phyloP scores from a whole-genome alignment of 1,140 invertebrate genomes.

The Drosophila mauritiana region DNA sequence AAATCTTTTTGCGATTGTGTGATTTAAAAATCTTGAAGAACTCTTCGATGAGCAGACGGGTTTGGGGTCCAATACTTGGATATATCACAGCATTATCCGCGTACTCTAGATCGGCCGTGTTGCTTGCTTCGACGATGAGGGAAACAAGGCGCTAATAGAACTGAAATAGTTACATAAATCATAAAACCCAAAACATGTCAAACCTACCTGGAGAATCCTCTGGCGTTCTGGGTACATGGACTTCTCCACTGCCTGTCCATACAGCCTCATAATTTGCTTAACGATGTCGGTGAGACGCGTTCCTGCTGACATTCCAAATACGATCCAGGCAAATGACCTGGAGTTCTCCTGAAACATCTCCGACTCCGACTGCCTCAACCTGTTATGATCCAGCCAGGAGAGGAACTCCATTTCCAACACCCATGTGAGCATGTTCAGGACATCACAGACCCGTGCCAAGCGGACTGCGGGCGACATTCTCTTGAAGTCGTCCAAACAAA shows the following conservation, averaged over 20 bases:
- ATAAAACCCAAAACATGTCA: not conserved
- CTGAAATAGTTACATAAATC: not conserved
- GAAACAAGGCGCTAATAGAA: constrained; percentile 45
- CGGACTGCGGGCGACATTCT: constrained; percentile 48
- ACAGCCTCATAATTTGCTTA: constrained; percentile 50
- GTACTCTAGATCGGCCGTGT: constrained; percentile 61
- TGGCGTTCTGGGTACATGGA: constrained; percentile 34
- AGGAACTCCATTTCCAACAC: constrained; percentile 62
- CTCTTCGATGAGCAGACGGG: constrained; percentile 43
- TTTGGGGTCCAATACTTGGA: constrained; percentile 50
- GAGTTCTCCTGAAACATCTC: constrained; percentile 64
- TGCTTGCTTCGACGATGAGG: constrained; percentile 63
- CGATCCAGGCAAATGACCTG: constrained; percentile 52
- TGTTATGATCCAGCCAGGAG: constrained; percentile 67
- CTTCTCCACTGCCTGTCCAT: constrained; percentile 39
- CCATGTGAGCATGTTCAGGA: constrained; percentile 53
- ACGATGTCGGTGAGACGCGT: constrained; percentile 41
- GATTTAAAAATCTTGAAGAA: constrained; percentile 66
- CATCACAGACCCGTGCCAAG: constrained; percentile 57
- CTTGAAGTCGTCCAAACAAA: constrained; percentile 64
- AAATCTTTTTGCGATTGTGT: constrained; percentile 46
- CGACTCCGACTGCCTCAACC: constrained; percentile 51
- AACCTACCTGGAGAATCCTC: constrained; percentile 44
- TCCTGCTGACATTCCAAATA: constrained; percentile 47
- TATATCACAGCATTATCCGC: constrained; percentile 45